These are phyloP conservation scores for Parauchenoglanis punctatus DNA, from an alignment of 2,797 vertebrate species.

Conservation along the genomic window DNA sequence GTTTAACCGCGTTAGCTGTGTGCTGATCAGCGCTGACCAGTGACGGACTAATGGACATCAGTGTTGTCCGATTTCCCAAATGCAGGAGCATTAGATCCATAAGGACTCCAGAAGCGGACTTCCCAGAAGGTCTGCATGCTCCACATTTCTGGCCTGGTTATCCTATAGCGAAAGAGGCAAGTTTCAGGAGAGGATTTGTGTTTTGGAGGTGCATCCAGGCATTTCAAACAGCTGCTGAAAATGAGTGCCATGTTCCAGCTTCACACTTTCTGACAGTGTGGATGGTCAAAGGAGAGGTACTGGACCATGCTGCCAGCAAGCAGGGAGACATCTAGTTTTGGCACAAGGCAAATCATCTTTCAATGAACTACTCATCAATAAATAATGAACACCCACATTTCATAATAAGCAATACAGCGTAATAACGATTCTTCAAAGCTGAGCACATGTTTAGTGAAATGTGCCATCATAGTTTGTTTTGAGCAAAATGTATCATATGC, in stretches of 20 bases:
- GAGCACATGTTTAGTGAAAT: slow-evolving; percentile 27
- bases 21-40: slow-evolving; percentile 8
- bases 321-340: slow-evolving; percentile 7
- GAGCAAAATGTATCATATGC: slow-evolving; percentile 23
- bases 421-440: slow-evolving; percentile 33
- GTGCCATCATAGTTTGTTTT: slow-evolving; percentile 1
- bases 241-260: not conserved
- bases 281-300: not conserved
- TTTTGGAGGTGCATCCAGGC: slow-evolving; percentile 22
- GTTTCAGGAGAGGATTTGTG: slow-evolving; percentile 6
- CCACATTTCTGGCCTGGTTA: slow-evolving; percentile 1
- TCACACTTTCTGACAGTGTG: slow-evolving; percentile 15
- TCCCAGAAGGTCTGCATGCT: slow-evolving; percentile 10
- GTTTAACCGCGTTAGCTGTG: slow-evolving; percentile 1
- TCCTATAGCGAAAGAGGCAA: not conserved
- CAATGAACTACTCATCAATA: slow-evolving; percentile 14
- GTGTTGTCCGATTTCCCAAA: slow-evolving; percentile 10
- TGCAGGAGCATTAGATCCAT: slow-evolving; percentile 25
- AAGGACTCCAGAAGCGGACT: slow-evolving; percentile 13
- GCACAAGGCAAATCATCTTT: slow-evolving; percentile 31
- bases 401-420: slow-evolving; percentile 65
- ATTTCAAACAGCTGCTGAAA: slow-evolving; percentile 38
- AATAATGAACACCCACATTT: slow-evolving; percentile 31
- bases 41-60: not conserved
- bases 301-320: slow-evolving; percentile 17